Base-by-base conservation (phyloP, 2,113 vertebrate species). In the Bubo scandiacus region DNA sequence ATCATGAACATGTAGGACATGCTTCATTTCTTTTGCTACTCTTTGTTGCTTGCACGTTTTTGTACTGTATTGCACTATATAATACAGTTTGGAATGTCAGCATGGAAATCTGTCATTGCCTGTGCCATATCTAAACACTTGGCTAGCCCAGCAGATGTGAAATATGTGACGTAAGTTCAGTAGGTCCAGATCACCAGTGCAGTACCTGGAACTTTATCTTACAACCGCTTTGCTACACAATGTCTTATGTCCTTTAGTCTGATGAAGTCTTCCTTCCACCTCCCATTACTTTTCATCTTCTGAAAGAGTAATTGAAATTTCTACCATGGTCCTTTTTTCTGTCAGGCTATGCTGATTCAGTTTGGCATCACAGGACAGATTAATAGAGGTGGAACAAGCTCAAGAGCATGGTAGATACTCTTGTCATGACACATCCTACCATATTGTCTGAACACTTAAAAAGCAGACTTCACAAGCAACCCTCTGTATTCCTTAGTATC, bases 401-500 rank as follows among this genome's bases (percentile, higher is more conserved):
- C 27, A 67, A 73, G 5, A 72, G 4, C 21, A 55, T 34, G 9
- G 40, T 27, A 57, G 15, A 57, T 51, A 32, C 14, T 57, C 32
- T 40, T 40, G 12, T 51, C 0, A 0, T 34, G 52, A 52, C 32
- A 36, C 0, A 0, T 59, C 49, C 32, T 75, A 36, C 0, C 1
- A 59, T 54, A 55, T 8, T 63, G 20, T 29, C 54, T 21, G 18
- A 86, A 66, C 7, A 26, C 21, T 30, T 49, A 29, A 67, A 32
- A 72, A 25, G 4, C 8, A 72, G 20, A 49, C 25, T 81, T 67
- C n/a, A 55, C 36, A 67, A 55, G 23, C 25, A 42, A 40, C 45
- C 21, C 22, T 65, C 8, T 30, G 34, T 45, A 38, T 80, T 58
- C 13, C 25, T 58, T 34, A 38, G 7, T 38, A 43, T 43, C 10